Evolutionary conservation across 2,888 invertebrate species (phyloP).

Genomic region (Uropetala carovei): DNA sequence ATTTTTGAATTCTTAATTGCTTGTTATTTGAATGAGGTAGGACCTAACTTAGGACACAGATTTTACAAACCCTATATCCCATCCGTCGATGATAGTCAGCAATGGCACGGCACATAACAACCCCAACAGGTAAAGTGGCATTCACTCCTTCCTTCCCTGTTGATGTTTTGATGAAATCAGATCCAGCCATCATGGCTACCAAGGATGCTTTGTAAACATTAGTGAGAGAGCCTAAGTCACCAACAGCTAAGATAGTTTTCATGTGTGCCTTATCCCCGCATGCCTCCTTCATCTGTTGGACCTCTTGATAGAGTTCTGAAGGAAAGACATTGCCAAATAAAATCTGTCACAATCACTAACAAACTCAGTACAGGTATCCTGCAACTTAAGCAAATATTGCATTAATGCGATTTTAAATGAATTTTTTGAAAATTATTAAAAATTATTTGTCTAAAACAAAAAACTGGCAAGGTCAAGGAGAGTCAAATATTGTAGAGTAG

Average conservation of each 20-base stretch:
- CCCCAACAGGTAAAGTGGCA: slow-evolving; percentile 92
- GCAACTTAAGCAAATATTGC: not conserved
- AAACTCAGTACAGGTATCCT: no score
- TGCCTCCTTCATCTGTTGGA: slow-evolving; percentile 86
- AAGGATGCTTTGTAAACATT: slow-evolving; percentile 94
- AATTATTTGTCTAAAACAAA: no score
- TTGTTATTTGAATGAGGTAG: not conserved
- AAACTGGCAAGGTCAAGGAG: no score
- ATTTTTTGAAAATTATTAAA: no score
- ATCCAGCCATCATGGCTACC: slow-evolving; percentile 96
- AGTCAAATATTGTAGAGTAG: not conserved
- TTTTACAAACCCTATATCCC: slow-evolving; percentile 80
- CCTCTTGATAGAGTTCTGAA: slow-evolving; percentile 86
- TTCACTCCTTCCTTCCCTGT: slow-evolving; percentile 97
- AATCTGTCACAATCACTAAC: not conserved
- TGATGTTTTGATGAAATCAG: slow-evolving; percentile 99
- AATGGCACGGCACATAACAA: slow-evolving; percentile 97
- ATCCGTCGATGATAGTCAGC: slow-evolving; percentile 84
- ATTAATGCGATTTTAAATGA: not conserved
- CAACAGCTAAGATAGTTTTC: slow-evolving; percentile 96
- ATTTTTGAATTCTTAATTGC: not conserved
- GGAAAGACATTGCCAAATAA: not conserved
- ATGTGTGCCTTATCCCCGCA: slow-evolving; percentile 86
- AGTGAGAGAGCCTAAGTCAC: slow-evolving; percentile 90
- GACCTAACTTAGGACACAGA: not conserved